Conservation (phyloP, 2,113 vertebrate genomes). For the Oreochromis niloticus region DNA sequence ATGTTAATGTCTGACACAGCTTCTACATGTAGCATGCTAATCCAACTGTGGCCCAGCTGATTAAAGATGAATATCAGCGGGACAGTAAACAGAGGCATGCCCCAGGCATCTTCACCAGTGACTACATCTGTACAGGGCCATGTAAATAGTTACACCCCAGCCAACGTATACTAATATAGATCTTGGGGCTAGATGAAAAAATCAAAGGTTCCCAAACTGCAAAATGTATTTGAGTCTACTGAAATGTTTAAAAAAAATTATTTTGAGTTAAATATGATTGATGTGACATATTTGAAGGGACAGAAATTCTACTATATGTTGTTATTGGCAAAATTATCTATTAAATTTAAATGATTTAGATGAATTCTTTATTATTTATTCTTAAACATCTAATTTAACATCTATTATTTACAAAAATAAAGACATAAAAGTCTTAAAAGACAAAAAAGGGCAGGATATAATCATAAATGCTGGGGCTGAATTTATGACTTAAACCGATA, state of each 20-base stretch:
- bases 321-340: too few species aligned
- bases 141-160: slow-evolving; percentile 29
- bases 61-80: slow-evolving; percentile 67
- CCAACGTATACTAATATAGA: slow-evolving; percentile 12
- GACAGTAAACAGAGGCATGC: slow-evolving; percentile 41
- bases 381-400: not conserved
- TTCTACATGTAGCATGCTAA: slow-evolving; percentile 48
- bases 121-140: slow-evolving; percentile 35
- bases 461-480: not conserved
- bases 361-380: not conserved
- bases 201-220: not conserved
- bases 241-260: not conserved
- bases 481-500: not conserved
- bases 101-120: slow-evolving; percentile 28
- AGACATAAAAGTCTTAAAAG: not conserved
- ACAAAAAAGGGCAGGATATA: not conserved
- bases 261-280: not conserved
- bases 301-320: not conserved
- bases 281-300: not conserved
- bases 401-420: not conserved
- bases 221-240: not conserved
- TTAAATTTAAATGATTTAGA: not conserved
- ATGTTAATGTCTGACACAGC: slow-evolving; percentile 49
- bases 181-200: slow-evolving; percentile 2
- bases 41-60: slow-evolving; percentile 50